Base-by-base conservation (phyloP, 2,797 vertebrate species). In the Balearica regulorum region DNA sequence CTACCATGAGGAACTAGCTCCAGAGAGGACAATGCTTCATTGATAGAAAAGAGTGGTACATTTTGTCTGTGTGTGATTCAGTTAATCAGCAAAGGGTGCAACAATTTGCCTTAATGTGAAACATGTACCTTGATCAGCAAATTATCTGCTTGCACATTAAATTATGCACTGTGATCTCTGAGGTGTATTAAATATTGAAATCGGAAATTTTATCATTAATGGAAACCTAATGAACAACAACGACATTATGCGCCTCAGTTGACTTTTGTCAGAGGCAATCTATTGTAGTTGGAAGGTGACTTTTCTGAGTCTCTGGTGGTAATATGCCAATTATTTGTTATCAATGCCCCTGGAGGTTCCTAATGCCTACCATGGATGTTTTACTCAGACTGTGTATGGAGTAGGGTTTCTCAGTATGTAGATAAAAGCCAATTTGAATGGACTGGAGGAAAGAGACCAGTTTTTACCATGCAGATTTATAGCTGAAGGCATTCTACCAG, bases 231-330 rank as follows among this genome's bases (percentile, higher is more conserved):
- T 90, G 93, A 97, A 80, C 89, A 87, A 62, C 44, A 58, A 71
- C 1, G 12, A 41, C 48, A 61, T 90, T 89, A 68, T 29, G 86
- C 1, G 2, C 80, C 57, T 92, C 1, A 0, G 39, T 6, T 96
- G 83, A 64, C 68, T 94, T 93, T 61, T 51, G 78, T 89, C 49
- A 53, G 75, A 89, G 83, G 60, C 60, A 89, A 19, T 31, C 21
- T 46, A 31, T 75, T 95, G 90, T 93, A 94, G 75, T 54, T 87
- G 71, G 83, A 96, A 96, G 93, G 95, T 96, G 96, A 96, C 95
- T 94, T 95, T 84, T 85, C 64, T 64, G 14, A 69, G 78, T 87
- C 71, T 90, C 81, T 61, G 49, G 86, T 84, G 73, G 60, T 92
- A 73, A 80, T 29, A 60, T 35, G 64, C 77, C 77, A 80, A 92